These are phyloP conservation scores for Parthenolecanium corni DNA, from an alignment of 2,888 invertebrate genomes.

Conservation along the genomic window DNA sequence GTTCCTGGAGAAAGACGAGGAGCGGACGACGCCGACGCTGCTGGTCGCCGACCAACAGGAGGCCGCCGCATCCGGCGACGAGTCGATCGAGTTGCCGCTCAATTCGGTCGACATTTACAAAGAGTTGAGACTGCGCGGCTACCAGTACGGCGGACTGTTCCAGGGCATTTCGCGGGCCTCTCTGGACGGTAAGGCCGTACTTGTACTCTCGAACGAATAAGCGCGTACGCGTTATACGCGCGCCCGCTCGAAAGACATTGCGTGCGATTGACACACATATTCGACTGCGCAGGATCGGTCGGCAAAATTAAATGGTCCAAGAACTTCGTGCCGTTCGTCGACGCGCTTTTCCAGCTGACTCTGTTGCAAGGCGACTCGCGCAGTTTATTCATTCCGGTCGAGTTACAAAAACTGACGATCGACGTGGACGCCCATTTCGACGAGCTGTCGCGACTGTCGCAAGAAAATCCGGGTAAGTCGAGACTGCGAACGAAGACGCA, in stretches of 20 bases:
- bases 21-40: constrained; percentile 48
- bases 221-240: too few relatives aligned
- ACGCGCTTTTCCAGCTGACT: constrained; percentile 73
- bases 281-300: constrained; percentile 36
- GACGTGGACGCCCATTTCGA: constrained; percentile 51
- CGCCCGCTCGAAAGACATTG: too few relatives aligned
- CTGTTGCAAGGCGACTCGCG: constrained; percentile 57
- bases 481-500: too few relatives aligned
- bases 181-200: constrained; percentile 46
- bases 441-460: constrained; percentile 36
- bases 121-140: constrained; percentile 71
- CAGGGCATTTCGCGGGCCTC: constrained; percentile 66
- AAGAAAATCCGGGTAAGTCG: constrained; percentile 13
- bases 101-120: constrained; percentile 65
- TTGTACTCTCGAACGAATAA: too few relatives aligned
- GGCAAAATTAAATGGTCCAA: constrained; percentile 55
- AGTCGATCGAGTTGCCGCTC: constrained; percentile 46
- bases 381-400: constrained; percentile 60
- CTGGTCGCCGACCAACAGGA: too few relatives aligned
- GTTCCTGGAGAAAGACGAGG: constrained; percentile 50
- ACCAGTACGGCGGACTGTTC: constrained; percentile 72
- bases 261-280: too few relatives aligned
- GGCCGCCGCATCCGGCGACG: too few relatives aligned
- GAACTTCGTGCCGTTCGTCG: constrained; percentile 80
- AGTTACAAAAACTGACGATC: constrained; percentile 57